Percentiles rank a stretch among this genome's conserved stretches.
Evolutionary conservation across 2,113 vertebrate genomes (phyloP).

Genomic region (Excalfactoria chinensis): DNA sequence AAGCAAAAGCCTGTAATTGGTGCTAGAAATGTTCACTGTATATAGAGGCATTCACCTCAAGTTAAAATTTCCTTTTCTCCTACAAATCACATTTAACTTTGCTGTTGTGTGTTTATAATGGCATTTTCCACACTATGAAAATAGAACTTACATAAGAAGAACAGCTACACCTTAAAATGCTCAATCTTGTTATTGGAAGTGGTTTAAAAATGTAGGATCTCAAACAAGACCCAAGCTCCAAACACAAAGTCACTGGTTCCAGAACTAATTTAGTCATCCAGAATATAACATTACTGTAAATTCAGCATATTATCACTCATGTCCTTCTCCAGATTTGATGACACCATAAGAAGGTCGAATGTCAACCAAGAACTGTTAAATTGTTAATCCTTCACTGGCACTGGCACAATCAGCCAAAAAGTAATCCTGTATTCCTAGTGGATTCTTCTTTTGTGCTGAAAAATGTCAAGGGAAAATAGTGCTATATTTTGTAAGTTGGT

Average conservation of each 20-base stretch:
- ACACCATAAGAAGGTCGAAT: not conserved
- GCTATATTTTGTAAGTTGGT: not conserved
- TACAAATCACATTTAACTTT: not conserved
- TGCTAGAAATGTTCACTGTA: not conserved
- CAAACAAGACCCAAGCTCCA: not conserved
- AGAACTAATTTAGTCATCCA: not conserved
- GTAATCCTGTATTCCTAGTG: not conserved
- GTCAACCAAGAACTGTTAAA: not conserved
- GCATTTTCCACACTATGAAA: not conserved
- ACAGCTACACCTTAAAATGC: not conserved
- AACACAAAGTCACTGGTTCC: not conserved
- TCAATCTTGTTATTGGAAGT: not conserved
- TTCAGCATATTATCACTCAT: not conserved
- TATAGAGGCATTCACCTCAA: not conserved
- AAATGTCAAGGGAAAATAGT: not conserved
- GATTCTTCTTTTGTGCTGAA: not conserved
- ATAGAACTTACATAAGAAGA: not conserved
- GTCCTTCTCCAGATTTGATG: not conserved
- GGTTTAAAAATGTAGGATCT: not conserved
- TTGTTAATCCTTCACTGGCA: not conserved
- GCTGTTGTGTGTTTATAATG: not conserved
- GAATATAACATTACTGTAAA: not conserved
- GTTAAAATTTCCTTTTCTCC: not conserved
- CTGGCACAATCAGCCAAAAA: not conserved
- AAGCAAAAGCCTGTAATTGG: not conserved